A percentile compares a stretch with the other conserved stretches of the same genome.
These are phyloP conservation scores for Pomacea canaliculata DNA, from an alignment of 2,888 invertebrate species.

Conservation along the genomic window DNA sequence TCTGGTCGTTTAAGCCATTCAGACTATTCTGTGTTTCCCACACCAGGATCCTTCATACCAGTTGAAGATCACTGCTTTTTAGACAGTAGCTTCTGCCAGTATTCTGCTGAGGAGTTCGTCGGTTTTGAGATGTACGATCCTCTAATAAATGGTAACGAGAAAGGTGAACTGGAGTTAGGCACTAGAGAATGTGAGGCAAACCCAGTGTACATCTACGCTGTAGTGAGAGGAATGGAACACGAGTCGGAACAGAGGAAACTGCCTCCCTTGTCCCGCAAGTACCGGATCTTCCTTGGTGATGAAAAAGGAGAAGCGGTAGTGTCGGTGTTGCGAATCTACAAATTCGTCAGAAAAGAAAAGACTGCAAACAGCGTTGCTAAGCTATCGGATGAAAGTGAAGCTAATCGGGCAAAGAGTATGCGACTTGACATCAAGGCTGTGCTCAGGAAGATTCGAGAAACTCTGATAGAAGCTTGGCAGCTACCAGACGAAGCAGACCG, in stretches of 20 bases:
- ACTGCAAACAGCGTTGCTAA: not conserved
- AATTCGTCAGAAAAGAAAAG: slow-evolving; percentile 23
- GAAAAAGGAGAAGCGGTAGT: slow-evolving; percentile 14
- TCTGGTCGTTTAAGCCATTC: not conserved
- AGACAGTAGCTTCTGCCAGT: slow-evolving; percentile 32
- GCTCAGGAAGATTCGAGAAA: slow-evolving; percentile 32
- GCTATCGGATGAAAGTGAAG: not conserved
- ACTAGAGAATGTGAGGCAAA: too few relatives aligned
- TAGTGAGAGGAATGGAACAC: slow-evolving; percentile 15
- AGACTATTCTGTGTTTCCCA: slow-evolving; percentile 20
- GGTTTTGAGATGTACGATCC: slow-evolving; percentile 41
- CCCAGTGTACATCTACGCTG: slow-evolving; percentile 29
- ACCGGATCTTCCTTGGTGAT: slow-evolving; percentile 23
- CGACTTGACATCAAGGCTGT: slow-evolving; percentile 26
- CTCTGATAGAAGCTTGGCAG: slow-evolving; percentile 38
- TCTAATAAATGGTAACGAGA: not conserved
- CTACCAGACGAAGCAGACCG: slow-evolving; percentile 27
- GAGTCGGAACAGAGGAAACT: not conserved
- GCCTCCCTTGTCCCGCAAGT: slow-evolving; percentile 4
- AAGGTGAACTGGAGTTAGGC: not conserved
- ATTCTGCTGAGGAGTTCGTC: slow-evolving; percentile 35
- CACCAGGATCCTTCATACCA: slow-evolving; percentile 39
- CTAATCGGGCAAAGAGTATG: not conserved
- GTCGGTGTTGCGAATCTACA: slow-evolving; percentile 28
- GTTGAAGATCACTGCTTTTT: slow-evolving; percentile 34